Evolutionary conservation across 2,888 invertebrate genomes (phyloP).

Genomic region (Sarcophaga variegata): DNA sequence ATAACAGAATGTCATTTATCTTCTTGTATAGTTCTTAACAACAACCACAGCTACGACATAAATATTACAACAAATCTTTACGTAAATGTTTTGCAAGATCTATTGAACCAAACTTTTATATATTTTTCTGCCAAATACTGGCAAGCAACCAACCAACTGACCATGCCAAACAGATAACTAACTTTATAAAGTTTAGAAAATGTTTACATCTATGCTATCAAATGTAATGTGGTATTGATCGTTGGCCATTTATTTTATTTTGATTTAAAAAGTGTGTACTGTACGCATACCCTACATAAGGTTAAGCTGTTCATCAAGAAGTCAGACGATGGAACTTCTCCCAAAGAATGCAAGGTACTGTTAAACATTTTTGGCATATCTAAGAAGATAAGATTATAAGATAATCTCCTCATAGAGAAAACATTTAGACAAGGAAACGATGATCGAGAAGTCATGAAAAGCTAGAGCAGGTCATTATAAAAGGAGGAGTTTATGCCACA

Average conservation of each 20-base stretch:
- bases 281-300: neutral
- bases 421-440: too few relatives aligned
- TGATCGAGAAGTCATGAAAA: too few relatives aligned
- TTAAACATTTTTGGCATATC: too few relatives aligned
- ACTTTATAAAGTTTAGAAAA: slow-evolving; percentile 6
- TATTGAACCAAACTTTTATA: neutral
- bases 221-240: slow-evolving; percentile 51
- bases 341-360: too few relatives aligned
- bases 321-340: neutral
- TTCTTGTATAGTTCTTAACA: slow-evolving; percentile 48
- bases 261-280: neutral
- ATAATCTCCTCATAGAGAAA: too few relatives aligned
- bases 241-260: slow-evolving; percentile 11
- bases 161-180: neutral
- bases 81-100: neutral
- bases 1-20: slow-evolving; percentile 63
- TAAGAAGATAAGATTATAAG: too few relatives aligned
- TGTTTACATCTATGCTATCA: slow-evolving; percentile 53
- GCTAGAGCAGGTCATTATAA: too few relatives aligned
- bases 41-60: slow-evolving; percentile 15
- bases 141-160: neutral
- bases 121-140: neutral
- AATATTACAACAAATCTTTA: slow-evolving; percentile 53
- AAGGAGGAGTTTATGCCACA: too few relatives aligned
- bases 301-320: neutral